Percentiles rank a stretch among this genome's conserved stretches.
phyloP scores from a whole-genome alignment of 1,140 invertebrate species.

The Drosophila mayri region DNA sequence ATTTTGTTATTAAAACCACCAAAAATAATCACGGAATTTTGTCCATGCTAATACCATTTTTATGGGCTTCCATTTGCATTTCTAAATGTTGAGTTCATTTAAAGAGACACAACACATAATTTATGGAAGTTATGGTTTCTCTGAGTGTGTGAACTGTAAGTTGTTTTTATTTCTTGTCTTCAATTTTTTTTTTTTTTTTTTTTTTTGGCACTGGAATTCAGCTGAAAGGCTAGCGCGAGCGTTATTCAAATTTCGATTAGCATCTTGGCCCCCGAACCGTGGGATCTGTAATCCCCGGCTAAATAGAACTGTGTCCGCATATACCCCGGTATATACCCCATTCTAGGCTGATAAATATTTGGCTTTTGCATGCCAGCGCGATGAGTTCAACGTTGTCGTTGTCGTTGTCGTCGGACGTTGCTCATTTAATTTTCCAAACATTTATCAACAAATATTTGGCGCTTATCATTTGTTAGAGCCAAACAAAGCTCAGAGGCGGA shows the following conservation, averaged over 20 bases:
- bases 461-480: constrained; percentile 73
- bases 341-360: constrained; percentile 78
- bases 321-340: not conserved
- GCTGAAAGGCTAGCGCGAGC: constrained; percentile 8
- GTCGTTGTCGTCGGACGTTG: constrained; percentile 9
- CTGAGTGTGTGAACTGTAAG: constrained; percentile 45
- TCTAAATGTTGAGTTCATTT: not conserved
- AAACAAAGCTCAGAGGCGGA: constrained; percentile 31
- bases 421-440: constrained; percentile 81
- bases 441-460: constrained; percentile 80
- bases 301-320: constrained; percentile 31
- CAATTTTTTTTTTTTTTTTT: not conserved
- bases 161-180: constrained; percentile 5
- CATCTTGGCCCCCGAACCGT: constrained; percentile 57
- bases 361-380: constrained; percentile 75
- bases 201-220: constrained; percentile 40
- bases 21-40: constrained; percentile 5
- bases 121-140: constrained; percentile 38
- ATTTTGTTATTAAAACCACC: not conserved
- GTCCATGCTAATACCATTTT: constrained; percentile 16
- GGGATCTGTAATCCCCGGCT: constrained; percentile 56
- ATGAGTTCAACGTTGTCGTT: constrained; percentile 70
- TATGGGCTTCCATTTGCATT: constrained; percentile 23
- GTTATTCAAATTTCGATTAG: constrained; percentile 80
- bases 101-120: constrained; percentile 23